Conservation (phyloP, 2,113 vertebrate genomes). For the Tachysurus vachellii region DNA sequence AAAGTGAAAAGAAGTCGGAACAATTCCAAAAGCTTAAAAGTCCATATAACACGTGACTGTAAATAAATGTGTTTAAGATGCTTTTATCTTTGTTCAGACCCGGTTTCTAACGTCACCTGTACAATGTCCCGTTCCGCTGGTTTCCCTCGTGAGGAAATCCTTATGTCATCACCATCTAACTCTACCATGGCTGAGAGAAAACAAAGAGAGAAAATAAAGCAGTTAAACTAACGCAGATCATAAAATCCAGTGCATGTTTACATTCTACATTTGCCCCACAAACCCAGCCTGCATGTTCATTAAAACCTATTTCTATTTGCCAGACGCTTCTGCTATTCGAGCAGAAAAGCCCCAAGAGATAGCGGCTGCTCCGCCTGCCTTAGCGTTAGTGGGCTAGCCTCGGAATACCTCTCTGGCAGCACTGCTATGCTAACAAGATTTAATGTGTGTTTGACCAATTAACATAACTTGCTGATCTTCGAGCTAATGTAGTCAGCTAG, state of each 20-base stretch:
- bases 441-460: background rate
- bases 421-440: background rate
- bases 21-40: background rate
- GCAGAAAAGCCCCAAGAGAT: background rate
- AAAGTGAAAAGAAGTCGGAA: background rate
- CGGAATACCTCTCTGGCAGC: background rate
- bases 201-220: background rate
- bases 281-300: background rate
- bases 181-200: slow-evolving; percentile 86
- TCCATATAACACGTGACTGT: background rate
- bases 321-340: background rate
- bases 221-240: background rate
- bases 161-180: slow-evolving; percentile 89
- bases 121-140: slow-evolving; percentile 91
- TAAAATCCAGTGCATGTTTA: background rate
- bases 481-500: background rate
- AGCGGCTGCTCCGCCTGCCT: background rate
- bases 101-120: slow-evolving; percentile 76
- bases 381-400: background rate
- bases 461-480: background rate
- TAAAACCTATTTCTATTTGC: background rate
- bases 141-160: slow-evolving; percentile 89
- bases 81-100: background rate
- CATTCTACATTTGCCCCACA: background rate
- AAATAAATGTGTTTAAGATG: background rate